Base-by-base conservation (phyloP, 2,888 invertebrate genomes). In the Brachylomia viminalis region DNA sequence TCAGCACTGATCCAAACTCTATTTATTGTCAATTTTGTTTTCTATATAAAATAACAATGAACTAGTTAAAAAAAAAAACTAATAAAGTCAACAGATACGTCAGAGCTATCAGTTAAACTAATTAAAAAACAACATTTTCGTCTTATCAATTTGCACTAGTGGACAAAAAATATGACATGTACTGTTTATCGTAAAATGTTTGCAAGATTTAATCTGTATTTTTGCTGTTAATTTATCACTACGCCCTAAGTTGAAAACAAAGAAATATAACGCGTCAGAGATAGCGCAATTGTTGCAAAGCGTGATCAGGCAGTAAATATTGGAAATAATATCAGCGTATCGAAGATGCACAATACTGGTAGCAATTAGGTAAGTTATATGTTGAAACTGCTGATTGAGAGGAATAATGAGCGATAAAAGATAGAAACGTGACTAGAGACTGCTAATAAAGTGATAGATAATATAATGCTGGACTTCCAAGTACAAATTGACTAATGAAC, bases 131-230 rank as follows among this genome's bases (percentile, higher is more conserved):
- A 54, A 73, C 67, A 54, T 61, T 75, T 45, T 20, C 58, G 59
- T 66, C 76, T 80, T 80, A 87, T 87, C 87, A 79, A 23, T 77
- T 75, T 72, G 45, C 58, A 75, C 69, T 66, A 62, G 64, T 72
- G 67, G 74, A 45, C 49, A 73, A 67, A 75, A 77, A 65, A 27
- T 62, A 65, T 64, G 10, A 71, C 13, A 52, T 66, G 23, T 52
- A 69, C 33, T 33, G 5, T 65, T 83, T 72, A 82, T 76, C 81
- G 15, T 59, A 15, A n/a, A 66, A 67, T 71, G 64, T 81, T 73
- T 81, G 45, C 68, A 58, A 71, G 56, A 58, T 77, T 45, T 82
- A 70, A 83, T 83, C 77, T 74, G 56, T 75, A 66, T 42, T 47
- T 73, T 71, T 68, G 33, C 70, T 75, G 42, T 38, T 62, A 58